Percentiles rank a stretch among this genome's conserved stretches.
phyloP scores from a whole-genome alignment of 2,888 invertebrate genomes.

The Leptinotarsa rubiginosa region DNA sequence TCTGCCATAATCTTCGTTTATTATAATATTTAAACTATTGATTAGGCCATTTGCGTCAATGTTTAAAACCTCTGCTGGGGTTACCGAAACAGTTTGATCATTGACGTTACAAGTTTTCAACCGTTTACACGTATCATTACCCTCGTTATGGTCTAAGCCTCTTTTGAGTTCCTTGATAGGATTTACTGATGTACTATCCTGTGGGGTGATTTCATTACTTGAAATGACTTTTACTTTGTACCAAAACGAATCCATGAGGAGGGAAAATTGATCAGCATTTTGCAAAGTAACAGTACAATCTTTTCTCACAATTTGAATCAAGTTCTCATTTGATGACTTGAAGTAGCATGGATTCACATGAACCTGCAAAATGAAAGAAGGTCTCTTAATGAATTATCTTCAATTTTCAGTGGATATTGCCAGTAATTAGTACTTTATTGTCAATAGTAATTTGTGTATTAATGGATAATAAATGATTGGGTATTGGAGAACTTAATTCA shows the following conservation, averaged over 20 bases:
- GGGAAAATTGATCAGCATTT: constrained; percentile 69
- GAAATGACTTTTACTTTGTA: constrained; percentile 64
- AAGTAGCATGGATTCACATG: constrained; percentile 71
- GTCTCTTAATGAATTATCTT: constrained; percentile 1
- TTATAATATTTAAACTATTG: constrained; percentile 21
- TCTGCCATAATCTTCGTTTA: constrained; percentile 31
- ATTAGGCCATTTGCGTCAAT: constrained; percentile 24
- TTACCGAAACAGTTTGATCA: constrained; percentile 1
- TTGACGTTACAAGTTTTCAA: not conserved
- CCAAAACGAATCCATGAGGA: constrained; percentile 69
- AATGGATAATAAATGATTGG: too few relatives aligned
- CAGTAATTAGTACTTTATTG: too few relatives aligned
- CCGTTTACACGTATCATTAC: not conserved
- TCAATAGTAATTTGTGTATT: too few relatives aligned
- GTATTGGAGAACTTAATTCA: too few relatives aligned
- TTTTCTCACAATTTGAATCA: constrained; percentile 62
- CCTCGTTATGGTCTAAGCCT: not conserved
- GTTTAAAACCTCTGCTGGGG: not conserved
- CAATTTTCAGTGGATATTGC: too few relatives aligned
- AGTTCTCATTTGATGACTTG: constrained; percentile 57
- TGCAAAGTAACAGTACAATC: constrained; percentile 60
- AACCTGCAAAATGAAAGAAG: constrained; percentile 61
- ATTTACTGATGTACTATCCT: too few relatives aligned
- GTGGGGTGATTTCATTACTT: constrained; percentile 25
- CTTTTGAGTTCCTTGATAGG: not conserved